Evolutionary conservation across 1,140 invertebrate species (phyloP).

Genomic region (Onthophagus taurus): DNA sequence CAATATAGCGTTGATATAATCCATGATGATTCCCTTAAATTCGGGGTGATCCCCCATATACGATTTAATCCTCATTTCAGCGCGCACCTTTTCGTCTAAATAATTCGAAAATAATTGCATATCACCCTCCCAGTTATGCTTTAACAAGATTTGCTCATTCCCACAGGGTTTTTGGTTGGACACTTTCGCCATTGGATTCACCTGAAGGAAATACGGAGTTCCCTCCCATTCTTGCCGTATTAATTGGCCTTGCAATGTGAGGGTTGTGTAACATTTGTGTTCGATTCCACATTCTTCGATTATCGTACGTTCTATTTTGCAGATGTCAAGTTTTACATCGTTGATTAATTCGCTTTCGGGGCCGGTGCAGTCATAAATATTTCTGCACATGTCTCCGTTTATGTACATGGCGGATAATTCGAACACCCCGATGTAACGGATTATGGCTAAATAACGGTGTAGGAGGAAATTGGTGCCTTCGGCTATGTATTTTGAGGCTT

Average conservation of each 20-base stretch:
- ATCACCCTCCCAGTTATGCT: conserved; percentile 44
- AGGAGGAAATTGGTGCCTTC: conserved; percentile 51
- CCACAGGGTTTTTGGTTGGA: conserved; percentile 33
- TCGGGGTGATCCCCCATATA: conserved; percentile 48
- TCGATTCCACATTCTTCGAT: conserved; percentile 42
- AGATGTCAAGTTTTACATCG: conserved; percentile 38
- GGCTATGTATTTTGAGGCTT: conserved; percentile 41
- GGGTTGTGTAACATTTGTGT: conserved; percentile 40
- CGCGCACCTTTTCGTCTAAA: conserved; percentile 48
- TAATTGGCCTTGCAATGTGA: conserved; percentile 41
- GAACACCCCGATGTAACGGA: conserved; percentile 43
- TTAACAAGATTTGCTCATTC: conserved; percentile 35
- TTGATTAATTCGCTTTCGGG: conserved; percentile 41
- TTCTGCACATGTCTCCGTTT: conserved; percentile 45
- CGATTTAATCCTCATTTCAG: conserved; percentile 39
- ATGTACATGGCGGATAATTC: conserved; percentile 46
- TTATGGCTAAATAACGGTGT: conserved; percentile 47
- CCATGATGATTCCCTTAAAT: conserved; percentile 44
- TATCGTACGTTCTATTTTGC: conserved; percentile 45
- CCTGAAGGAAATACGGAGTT: conserved; percentile 42
- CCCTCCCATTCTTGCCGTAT: conserved; percentile 47
- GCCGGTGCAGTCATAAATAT: conserved; percentile 43
- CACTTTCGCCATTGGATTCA: conserved; percentile 42
- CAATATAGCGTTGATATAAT: conserved; percentile 49
- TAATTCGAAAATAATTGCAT: conserved; percentile 49